Percentiles rank a stretch among this genome's conserved stretches.
Evolutionary conservation across 2,888 invertebrate species (phyloP).

Genomic region (Sepiola atlantica): DNA sequence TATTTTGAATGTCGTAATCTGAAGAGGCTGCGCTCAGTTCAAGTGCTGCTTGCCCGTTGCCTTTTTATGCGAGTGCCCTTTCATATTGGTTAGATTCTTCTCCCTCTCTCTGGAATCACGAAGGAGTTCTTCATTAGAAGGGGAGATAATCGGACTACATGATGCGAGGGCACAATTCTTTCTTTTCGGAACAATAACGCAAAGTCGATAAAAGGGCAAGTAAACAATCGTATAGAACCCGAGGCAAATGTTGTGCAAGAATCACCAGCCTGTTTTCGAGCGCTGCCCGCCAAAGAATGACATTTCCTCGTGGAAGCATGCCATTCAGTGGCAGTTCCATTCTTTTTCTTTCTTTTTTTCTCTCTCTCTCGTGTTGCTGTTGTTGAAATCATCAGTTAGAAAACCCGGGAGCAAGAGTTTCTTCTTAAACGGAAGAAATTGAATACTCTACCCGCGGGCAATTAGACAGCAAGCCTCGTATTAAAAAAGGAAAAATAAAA

Average conservation of each 20-base stretch:
- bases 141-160: conserved; percentile 5
- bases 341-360: too few species aligned
- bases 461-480: neutral
- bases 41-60: neutral
- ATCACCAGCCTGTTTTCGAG: conserved; percentile 32
- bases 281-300: neutral
- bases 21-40: neutral
- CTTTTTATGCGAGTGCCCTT: neutral
- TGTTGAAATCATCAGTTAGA: neutral
- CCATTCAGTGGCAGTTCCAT: neutral
- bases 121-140: neutral
- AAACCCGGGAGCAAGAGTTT: neutral
- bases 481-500: neutral
- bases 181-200: neutral
- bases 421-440: neutral
- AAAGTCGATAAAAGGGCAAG: conserved; percentile 3
- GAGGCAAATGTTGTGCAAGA: neutral
- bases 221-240: neutral
- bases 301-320: neutral
- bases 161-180: neutral
- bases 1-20: conserved; percentile 16
- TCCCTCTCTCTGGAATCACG: neutral
- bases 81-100: neutral
- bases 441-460: neutral
- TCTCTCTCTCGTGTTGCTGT: neutral